A percentile compares a stretch with the other conserved stretches of the same genome.
These are phyloP conservation scores for Hypotaenidia okinawae DNA, from an alignment of 2,797 vertebrate species.

Conservation along the genomic window DNA sequence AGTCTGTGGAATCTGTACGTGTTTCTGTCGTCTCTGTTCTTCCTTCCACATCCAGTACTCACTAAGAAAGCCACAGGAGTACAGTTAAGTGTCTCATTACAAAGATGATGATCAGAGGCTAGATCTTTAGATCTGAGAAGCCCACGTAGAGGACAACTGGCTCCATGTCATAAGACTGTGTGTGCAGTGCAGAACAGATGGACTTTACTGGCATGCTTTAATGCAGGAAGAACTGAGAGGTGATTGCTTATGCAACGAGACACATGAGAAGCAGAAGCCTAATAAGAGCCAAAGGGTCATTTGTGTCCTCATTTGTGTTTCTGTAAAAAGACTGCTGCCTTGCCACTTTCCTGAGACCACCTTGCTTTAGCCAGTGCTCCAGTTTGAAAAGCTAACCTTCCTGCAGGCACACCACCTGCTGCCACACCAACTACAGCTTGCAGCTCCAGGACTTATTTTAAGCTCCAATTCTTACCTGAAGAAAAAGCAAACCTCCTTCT, in stretches of 20 bases:
- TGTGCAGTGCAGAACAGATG: neutral
- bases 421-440: neutral
- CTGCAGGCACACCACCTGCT: neutral
- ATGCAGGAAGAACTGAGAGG: neutral
- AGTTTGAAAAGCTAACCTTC: neutral
- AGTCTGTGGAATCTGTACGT: neutral
- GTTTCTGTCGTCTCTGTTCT: neutral
- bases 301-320: slow-evolving; percentile 30
- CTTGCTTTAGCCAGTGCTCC: neutral
- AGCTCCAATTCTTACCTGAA: neutral
- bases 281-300: neutral
- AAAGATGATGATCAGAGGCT: neutral
- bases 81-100: neutral
- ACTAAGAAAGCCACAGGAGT: neutral
- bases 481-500: neutral
- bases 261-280: neutral
- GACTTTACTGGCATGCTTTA: slow-evolving; percentile 21
- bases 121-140: neutral
- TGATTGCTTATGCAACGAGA: neutral
- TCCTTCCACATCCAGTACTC: neutral
- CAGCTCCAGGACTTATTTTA: neutral
- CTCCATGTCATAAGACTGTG: neutral
- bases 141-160: neutral
- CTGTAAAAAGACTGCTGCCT: neutral
- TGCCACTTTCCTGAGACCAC: neutral